These are phyloP conservation scores for Thunnus albacares DNA, from an alignment of 2,797 vertebrate species.

Conservation along the genomic window DNA sequence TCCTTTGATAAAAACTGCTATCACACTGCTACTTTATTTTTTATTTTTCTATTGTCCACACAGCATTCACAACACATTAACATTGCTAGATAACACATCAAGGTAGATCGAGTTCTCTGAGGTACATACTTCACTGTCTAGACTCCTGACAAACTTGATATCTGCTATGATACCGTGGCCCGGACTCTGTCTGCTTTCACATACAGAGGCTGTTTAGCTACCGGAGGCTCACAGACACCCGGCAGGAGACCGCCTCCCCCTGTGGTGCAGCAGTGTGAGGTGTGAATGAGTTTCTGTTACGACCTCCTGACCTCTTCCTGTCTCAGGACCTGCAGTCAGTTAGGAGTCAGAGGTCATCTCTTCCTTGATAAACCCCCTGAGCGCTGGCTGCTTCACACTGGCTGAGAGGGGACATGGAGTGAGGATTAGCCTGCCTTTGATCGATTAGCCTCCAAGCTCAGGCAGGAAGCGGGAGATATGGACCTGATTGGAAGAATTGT, in stretches of 20 bases:
- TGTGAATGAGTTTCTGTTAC: conserved; percentile 78
- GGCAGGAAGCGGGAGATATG: conserved; percentile 67
- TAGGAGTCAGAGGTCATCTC: conserved; percentile 69
- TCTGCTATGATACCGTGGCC: conserved; percentile 58
- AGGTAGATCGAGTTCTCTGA: conserved; percentile 60
- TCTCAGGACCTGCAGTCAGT: conserved; percentile 72
- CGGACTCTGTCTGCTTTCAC: conserved; percentile 44
- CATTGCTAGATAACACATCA: conserved; percentile 66
- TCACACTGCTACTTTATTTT: conserved; percentile 9
- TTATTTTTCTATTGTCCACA: conserved; percentile 19
- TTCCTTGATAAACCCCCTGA: conserved; percentile 72
- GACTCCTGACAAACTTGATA: conserved; percentile 74
- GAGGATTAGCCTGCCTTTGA: conserved; percentile 76
- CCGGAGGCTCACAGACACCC: conserved; percentile 51
- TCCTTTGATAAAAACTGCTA: conserved; percentile 10
- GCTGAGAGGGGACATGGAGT: conserved; percentile 41
- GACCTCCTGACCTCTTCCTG: conserved; percentile 77
- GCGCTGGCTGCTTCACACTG: conserved; percentile 35
- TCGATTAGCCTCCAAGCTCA: conserved; percentile 59
- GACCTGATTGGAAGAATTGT: conserved; percentile 57
- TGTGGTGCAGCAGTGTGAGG: conserved; percentile 55
- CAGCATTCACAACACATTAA: conserved; percentile 42
- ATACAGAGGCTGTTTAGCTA: conserved; percentile 52
- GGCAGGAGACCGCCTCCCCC: conserved; percentile 42
- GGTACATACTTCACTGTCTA: conserved; percentile 77